phyloP scores from a whole-genome alignment of 2,113 vertebrate species.

The Tretioscincus oriximinensis region DNA sequence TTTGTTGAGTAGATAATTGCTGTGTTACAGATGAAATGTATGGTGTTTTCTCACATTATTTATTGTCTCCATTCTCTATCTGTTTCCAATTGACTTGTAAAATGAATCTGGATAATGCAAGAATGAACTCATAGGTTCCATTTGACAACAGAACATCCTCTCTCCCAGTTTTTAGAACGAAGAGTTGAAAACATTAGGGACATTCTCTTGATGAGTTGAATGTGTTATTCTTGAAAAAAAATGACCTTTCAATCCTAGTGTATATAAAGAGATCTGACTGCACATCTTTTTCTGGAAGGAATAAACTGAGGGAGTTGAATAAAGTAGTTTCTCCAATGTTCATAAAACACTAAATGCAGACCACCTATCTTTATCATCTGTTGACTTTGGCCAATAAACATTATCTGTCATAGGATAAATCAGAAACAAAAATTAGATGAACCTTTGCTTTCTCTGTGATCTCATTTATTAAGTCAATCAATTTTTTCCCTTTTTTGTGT shows the following conservation, averaged over 20 bases:
- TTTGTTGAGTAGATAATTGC: background rate
- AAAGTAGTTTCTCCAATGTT: background rate
- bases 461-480: too few relatives aligned
- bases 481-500: background rate
- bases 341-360: background rate
- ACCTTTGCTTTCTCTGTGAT: too few relatives aligned
- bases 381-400: background rate
- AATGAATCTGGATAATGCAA: background rate
- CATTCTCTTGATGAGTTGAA: conserved; percentile 13
- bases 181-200: conserved; percentile 1
- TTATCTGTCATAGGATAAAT: background rate
- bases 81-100: conserved; percentile 15
- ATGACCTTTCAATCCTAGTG: conserved; percentile 4
- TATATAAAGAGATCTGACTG: background rate
- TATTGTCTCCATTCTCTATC: conserved; percentile 7
- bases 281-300: conserved; percentile 8
- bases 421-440: too few relatives aligned
- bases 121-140: background rate
- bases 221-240: conserved; percentile 11
- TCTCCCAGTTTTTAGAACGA: background rate
- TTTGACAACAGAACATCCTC: background rate
- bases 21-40: background rate
- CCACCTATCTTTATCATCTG: conserved; percentile 15
- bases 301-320: background rate
- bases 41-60: background rate